Base-by-base conservation (phyloP, 2,113 vertebrate genomes). In the Megaceryle torquata region DNA sequence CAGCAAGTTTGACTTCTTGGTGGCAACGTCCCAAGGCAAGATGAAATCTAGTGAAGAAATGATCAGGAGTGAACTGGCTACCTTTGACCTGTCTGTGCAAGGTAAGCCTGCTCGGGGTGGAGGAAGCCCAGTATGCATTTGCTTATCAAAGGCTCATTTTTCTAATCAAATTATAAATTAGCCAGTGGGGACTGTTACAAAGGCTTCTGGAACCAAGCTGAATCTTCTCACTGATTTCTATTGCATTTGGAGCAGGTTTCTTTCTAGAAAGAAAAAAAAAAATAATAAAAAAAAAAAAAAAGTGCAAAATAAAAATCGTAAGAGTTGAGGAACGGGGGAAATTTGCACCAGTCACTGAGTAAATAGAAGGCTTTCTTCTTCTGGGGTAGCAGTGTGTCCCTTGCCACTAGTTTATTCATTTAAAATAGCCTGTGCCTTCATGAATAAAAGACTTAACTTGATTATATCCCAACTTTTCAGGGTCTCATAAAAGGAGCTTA, bases 31-130 rank as follows among this genome's bases (percentile, higher is more conserved):
- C 39, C 99, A 99, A 94, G 95, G 98, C 93, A 99, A 99, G 93
- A 98, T 99, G 95, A 99, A 99, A 89, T 99, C 99, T 82, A 99
- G 99, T 9, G 99, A 99, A 94, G 99, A 99, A 97, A 99, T 99
- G 99, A 99, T 99, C 97, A 99, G 97, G 97, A 99, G 98, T 9
- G 99, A 99, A 68, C 98, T 99, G 90, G 99, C 99, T 10, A 99
- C 99, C 17, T 99, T 99, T 97, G 99, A 99, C 96, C 98, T 99
- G 82, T 99, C 98, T 51, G 99, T 99, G 91, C 99, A 99, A 99
- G 99, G 99, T 99, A 95, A 98, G 99, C 95, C 51, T 31, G 72
- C 76, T 56, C 77, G 10, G 18, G 24, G 7, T 41, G 15, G 44
- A 26, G 51, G 53, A 46, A 14, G 17, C 41, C 60, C 22, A 1